Conservation (phyloP, 2,888 invertebrate species). For the Diloba caeruleocephala region DNA sequence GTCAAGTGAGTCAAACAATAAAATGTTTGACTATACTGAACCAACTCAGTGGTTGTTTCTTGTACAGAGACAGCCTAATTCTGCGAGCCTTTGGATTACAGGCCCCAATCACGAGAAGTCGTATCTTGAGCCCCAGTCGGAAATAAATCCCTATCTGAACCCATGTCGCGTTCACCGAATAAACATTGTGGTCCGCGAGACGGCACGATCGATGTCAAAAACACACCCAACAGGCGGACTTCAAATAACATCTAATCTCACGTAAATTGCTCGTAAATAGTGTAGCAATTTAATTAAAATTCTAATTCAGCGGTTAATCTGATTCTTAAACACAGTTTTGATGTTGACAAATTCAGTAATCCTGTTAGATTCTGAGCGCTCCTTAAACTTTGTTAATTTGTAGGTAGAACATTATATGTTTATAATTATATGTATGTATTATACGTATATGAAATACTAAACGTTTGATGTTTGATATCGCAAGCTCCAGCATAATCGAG, state of each 20-base stretch:
- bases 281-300: conserved; percentile 67
- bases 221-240: conserved; percentile 66
- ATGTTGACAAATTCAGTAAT: conserved; percentile 36
- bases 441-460: not conserved
- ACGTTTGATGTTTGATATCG: conserved; percentile 5
- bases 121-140: conserved; percentile 72
- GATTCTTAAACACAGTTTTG: conserved; percentile 54
- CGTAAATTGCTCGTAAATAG: conserved; percentile 69
- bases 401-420: not conserved
- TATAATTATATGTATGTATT: not conserved
- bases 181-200: conserved; percentile 74
- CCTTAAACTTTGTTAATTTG: conserved; percentile 5
- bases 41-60: conserved; percentile 33
- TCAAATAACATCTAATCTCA: conserved; percentile 68
- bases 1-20: conserved; percentile 50
- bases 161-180: conserved; percentile 72
- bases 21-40: conserved; percentile 53
- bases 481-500: not conserved
- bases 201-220: conserved; percentile 72
- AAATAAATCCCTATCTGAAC: conserved; percentile 78
- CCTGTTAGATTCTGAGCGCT: conserved; percentile 14
- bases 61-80: conserved; percentile 48
- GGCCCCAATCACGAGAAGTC: conserved; percentile 70
- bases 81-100: conserved; percentile 66
- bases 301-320: conserved; percentile 58